Conservation (phyloP, 1,140 invertebrate genomes). For the Drosophila lini region DNA sequence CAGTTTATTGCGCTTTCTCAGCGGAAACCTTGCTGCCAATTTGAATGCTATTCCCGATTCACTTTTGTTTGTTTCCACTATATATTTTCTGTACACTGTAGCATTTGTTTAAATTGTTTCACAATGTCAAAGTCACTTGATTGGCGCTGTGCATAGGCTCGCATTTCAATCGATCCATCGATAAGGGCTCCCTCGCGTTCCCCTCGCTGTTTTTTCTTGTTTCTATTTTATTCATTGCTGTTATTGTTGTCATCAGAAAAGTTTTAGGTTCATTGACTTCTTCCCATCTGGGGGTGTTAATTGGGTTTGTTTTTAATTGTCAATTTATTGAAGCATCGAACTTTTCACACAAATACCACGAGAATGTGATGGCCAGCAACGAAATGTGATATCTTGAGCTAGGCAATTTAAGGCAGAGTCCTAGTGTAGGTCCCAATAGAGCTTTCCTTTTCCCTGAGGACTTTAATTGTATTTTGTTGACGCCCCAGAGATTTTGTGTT, state of each 20-base stretch:
- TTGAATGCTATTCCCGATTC: conserved; percentile 68
- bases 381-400: neutral
- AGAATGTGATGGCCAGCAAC: neutral
- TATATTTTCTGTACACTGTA: conserved; percentile 24
- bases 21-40: conserved; percentile 65
- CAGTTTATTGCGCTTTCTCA: conserved; percentile 45
- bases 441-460: neutral
- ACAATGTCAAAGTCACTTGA: conserved; percentile 67
- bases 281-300: conserved; percentile 62
- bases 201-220: neutral
- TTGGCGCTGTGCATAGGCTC: conserved; percentile 17
- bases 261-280: conserved; percentile 71
- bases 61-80: conserved; percentile 12
- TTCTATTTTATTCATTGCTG: conserved; percentile 15
- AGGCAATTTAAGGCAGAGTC: neutral
- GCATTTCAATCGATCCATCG: conserved; percentile 55
- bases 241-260: conserved; percentile 37
- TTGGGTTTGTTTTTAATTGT: conserved; percentile 79
- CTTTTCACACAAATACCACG: neutral
- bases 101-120: conserved; percentile 36
- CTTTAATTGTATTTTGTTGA: conserved; percentile 10
- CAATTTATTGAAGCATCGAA: conserved; percentile 59
- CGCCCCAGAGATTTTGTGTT: conserved; percentile 14
- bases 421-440: neutral
- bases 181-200: conserved; percentile 7